Base-by-base conservation (phyloP, 2,888 invertebrate genomes). In the Lasioglossum lativentre region DNA sequence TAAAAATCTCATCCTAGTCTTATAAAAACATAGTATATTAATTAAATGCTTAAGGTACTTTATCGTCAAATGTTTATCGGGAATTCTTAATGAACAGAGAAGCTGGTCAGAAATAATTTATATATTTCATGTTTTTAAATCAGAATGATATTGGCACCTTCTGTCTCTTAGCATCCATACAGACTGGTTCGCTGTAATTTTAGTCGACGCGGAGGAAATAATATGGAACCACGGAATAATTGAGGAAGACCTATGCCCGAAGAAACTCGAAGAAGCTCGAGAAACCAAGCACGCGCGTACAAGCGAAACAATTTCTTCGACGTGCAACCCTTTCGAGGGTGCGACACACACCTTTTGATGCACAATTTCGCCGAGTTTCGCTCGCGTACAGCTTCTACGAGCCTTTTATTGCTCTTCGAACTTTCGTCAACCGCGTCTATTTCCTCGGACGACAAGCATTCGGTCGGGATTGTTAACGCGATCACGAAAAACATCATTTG, bases 361-460 rank as follows among this genome's bases (percentile, higher is more conserved):
- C 75, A 75, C 89, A 89, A 89, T 90, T 91, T 91, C 88, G 86
- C 87, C 59, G 92, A 91, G 90, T 93, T 85, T 90, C 68, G 86
- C 83, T 79, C 85, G 86, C 77, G 80, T 87, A 88, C 83, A 88
- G 92, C 93, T 93, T 92, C 93, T 40, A 77, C 71, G 77, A 56
- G 77, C 87, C 90, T 88, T 92, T 91, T 84, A 75, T 78, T 38
- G 38, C 23, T 12, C 38, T 3, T 23, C 23, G 19, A 34, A 66
- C 34, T 66, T 66, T 66, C 34, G 19, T 4, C 8, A 30, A 66
- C 66, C 34, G 16, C 30, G 63, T 16, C 63, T 27, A 59, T n/a
- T 27, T 59, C 27, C 59, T 14, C 14, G 4, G 66, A 30, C 34
- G 34, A 19, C 16, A 66, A 66, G 19, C 8, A 19, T 66, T 34